A percentile compares a stretch with the other conserved stretches of the same genome.
These are phyloP conservation scores for Petrocephalus zakoni DNA, from an alignment of 2,113 vertebrate species.

Conservation along the genomic window DNA sequence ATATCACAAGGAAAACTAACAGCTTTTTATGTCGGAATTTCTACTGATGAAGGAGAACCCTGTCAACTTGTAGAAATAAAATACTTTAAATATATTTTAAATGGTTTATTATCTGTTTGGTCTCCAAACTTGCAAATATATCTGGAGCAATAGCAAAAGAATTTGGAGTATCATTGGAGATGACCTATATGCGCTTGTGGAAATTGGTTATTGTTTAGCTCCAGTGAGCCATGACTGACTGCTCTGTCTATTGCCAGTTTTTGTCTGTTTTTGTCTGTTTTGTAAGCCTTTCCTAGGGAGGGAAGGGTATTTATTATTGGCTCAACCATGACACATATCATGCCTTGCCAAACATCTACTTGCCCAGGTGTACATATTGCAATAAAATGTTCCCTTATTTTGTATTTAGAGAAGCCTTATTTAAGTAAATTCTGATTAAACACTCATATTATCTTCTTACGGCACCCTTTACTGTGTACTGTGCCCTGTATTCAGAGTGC, in stretches of 20 bases:
- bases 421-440: neutral
- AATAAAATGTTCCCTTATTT: neutral
- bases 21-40: neutral
- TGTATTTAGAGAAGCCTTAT: neutral
- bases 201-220: neutral
- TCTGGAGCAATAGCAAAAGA: neutral
- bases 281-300: neutral
- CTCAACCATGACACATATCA: neutral
- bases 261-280: neutral
- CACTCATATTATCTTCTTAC: neutral
- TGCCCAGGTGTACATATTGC: neutral
- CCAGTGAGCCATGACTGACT: neutral
- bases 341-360: neutral
- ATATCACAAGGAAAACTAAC: neutral
- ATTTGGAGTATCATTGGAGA: neutral
- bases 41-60: neutral
- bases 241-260: neutral
- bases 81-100: neutral
- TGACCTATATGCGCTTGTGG: neutral
- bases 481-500: neutral
- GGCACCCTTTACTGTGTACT: too few species aligned
- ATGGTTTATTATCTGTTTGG: neutral
- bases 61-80: neutral
- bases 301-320: neutral
- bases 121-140: neutral